Percentiles rank a stretch among this genome's conserved stretches.
Conservation (phyloP, 2,113 vertebrate genomes). For the Paramisgurnus dabryanus region DNA sequence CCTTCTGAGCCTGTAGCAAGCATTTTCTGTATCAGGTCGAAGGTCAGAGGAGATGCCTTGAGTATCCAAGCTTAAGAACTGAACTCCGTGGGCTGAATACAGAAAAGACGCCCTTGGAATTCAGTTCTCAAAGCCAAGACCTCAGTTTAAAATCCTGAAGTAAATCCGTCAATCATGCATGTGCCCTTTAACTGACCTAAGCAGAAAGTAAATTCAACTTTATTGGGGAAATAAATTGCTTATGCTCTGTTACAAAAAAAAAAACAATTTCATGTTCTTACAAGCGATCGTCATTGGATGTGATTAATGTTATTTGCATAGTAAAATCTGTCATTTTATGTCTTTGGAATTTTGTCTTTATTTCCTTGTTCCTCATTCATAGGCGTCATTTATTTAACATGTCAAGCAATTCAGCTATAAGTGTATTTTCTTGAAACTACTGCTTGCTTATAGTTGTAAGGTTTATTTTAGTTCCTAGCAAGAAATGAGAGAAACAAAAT, state of each 20-base stretch:
- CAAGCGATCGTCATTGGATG: background rate
- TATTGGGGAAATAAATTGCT: background rate
- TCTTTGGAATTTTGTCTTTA: constrained; percentile 33
- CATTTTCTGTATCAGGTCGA: constrained; percentile 3
- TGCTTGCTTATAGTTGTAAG: background rate
- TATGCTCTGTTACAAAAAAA: background rate
- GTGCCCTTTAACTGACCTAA: background rate
- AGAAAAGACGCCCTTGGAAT: constrained; percentile 61
- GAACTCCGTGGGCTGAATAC: constrained; percentile 57
- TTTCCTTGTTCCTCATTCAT: constrained; percentile 48
- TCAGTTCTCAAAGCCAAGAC: constrained; percentile 65
- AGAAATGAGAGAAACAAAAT: background rate
- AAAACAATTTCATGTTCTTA: background rate
- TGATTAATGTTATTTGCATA: background rate
- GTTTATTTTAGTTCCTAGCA: background rate
- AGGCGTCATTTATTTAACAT: constrained; percentile 9
- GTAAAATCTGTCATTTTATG: background rate
- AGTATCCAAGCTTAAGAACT: constrained; percentile 64
- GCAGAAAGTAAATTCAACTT: background rate
- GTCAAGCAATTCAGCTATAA: constrained; percentile 21
- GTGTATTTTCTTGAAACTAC: background rate
- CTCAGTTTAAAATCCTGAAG: constrained; percentile 30
- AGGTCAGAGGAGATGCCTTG: constrained; percentile 7
- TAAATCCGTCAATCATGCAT: background rate
- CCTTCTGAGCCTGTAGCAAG: constrained; percentile 1